Conservation (phyloP, 2,797 vertebrate genomes). For the Danio jaintianensis region DNA sequence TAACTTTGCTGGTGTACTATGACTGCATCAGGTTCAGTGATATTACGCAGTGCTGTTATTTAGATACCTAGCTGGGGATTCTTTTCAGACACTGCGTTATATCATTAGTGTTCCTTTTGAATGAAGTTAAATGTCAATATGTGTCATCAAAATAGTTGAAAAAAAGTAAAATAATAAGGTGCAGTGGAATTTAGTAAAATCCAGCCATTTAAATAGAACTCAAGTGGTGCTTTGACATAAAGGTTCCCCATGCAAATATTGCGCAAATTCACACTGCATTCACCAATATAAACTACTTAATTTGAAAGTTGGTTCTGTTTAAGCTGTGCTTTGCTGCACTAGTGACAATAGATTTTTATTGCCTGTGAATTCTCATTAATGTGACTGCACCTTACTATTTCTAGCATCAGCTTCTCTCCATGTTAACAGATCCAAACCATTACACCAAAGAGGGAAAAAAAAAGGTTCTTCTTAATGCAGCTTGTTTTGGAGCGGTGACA, state of each 20-base stretch:
- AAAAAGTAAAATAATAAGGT: background rate
- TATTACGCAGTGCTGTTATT: no score
- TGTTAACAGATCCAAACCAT: background rate
- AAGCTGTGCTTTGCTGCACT: background rate
- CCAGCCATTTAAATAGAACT: background rate
- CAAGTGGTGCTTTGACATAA: background rate
- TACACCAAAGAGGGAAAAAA: background rate
- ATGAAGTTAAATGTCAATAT: background rate
- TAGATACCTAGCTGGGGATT: no score
- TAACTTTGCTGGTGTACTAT: no score
- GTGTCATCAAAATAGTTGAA: background rate
- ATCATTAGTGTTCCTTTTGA: background rate
- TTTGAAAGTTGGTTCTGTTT: background rate
- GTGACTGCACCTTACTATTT: background rate
- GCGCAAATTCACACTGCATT: background rate
- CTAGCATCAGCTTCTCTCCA: background rate
- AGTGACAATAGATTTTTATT: background rate
- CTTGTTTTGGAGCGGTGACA: conserved; percentile 17
- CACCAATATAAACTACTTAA: background rate
- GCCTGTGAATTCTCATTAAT: background rate
- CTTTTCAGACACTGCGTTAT: no score
- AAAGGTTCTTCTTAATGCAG: background rate
- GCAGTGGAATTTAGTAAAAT: background rate
- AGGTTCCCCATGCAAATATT: background rate
- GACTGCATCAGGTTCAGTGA: no score